Conservation (phyloP, 1,140 invertebrate species). For the Amphibalanus amphitrite region DNA sequence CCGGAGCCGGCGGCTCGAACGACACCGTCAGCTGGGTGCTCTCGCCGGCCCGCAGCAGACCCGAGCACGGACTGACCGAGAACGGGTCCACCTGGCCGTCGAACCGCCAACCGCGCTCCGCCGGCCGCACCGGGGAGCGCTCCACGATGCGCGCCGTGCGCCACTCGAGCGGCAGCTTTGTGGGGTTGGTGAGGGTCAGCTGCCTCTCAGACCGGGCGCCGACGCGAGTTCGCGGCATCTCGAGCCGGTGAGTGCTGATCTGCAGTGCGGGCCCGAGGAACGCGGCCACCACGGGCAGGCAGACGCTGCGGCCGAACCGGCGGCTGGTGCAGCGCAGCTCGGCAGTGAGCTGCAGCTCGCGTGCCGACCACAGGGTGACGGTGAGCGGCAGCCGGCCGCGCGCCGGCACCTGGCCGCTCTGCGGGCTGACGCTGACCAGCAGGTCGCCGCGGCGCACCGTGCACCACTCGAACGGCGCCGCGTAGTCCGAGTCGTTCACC, state of each 20-base stretch:
- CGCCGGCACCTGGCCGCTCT: not conserved
- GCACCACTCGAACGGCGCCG: not conserved
- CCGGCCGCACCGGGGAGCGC: too few relatives aligned
- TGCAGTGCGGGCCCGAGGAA: not conserved
- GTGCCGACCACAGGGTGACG: not conserved
- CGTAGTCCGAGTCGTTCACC: not conserved
- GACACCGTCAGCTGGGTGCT: not conserved
- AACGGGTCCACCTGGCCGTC: not conserved
- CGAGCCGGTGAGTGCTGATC: not conserved
- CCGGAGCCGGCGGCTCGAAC: not conserved
- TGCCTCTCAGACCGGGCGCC: not conserved
- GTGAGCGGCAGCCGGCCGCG: not conserved
- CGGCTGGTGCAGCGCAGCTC: not conserved
- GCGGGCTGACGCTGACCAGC: not conserved
- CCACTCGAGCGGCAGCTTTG: not conserved
- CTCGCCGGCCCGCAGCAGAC: not conserved
- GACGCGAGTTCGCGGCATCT: not conserved
- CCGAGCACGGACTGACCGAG: not conserved
- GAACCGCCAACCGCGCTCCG: not conserved
- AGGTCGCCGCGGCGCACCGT: not conserved
- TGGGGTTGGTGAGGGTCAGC: not conserved
- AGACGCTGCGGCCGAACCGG: not conserved
- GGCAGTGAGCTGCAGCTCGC: not conserved
- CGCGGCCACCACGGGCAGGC: not conserved
- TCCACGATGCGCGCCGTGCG: not conserved